A percentile compares a stretch with the other conserved stretches of the same genome.
These are phyloP conservation scores for Lophura nycthemera DNA, from an alignment of 2,113 vertebrate genomes.

Conservation along the genomic window DNA sequence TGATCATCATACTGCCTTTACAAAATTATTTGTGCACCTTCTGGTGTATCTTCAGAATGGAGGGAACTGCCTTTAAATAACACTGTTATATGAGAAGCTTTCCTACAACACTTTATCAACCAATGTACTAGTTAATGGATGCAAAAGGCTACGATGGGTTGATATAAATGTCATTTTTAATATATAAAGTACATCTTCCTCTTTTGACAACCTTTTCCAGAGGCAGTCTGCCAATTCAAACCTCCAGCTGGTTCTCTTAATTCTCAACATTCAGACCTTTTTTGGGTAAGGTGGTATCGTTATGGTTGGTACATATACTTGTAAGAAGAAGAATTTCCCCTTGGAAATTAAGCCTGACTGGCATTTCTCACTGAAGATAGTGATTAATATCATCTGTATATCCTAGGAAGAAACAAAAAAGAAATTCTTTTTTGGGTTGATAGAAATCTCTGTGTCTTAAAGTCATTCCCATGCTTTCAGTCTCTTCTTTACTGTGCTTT, in stretches of 20 bases:
- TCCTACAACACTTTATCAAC: not conserved
- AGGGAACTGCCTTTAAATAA: not conserved
- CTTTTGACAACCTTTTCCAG: not conserved
- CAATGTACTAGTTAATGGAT: not conserved
- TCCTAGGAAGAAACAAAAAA: not conserved
- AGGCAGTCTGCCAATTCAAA: not conserved
- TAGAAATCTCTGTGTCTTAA: not conserved
- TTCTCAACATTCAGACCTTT: not conserved
- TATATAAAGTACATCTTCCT: not conserved
- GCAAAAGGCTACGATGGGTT: not conserved
- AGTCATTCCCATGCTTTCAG: not conserved
- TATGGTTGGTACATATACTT: not conserved
- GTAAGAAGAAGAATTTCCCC: accelerated
- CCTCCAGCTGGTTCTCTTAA: not conserved
- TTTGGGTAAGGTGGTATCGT: not conserved
- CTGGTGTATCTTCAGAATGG: not conserved
- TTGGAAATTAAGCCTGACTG: not conserved
- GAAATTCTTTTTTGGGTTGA: not conserved
- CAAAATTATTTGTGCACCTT: not conserved
- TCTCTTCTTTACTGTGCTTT: not conserved
- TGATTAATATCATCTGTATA: not conserved
- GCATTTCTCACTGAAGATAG: not conserved
- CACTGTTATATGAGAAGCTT: not conserved
- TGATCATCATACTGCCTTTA: not conserved
- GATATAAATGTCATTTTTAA: not conserved